phyloP scores from a whole-genome alignment of 2,113 vertebrate genomes.

The Dolichallabes microphthalmus region DNA sequence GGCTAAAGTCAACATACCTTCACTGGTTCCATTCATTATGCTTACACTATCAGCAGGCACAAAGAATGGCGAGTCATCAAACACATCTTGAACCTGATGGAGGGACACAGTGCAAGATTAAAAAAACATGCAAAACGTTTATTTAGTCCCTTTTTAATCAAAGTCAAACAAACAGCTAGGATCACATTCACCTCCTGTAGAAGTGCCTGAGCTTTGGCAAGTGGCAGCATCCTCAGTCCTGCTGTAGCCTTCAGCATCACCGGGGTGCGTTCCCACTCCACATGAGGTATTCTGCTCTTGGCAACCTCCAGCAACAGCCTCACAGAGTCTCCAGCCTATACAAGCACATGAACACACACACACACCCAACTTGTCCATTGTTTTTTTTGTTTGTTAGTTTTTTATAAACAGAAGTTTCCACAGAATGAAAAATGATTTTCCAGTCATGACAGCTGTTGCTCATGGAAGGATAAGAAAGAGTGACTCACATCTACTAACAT shows the following conservation, averaged over 20 bases:
- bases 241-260: conserved; percentile 91
- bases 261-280: conserved; percentile 86
- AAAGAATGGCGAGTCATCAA: conserved; percentile 89
- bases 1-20: conserved; percentile 75
- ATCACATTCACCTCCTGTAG: conserved; percentile 77
- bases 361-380: background rate
- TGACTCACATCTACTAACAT: conserved; percentile 6
- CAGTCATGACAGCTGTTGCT: background rate
- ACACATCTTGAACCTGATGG: conserved; percentile 82
- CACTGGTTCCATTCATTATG: conserved; percentile 89
- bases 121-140: background rate
- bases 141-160: background rate
- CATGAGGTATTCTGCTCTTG: conserved; percentile 79
- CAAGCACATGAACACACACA: conserved; percentile 12
- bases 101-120: background rate
- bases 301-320: conserved; percentile 81
- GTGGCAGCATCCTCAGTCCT: conserved; percentile 83
- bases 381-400: background rate
- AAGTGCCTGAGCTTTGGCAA: conserved; percentile 83
- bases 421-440: background rate
- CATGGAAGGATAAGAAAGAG: background rate
- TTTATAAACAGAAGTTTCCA: background rate
- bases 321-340: conserved; percentile 79
- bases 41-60: conserved; percentile 86
- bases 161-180: background rate